Conservation (phyloP, 2,113 vertebrate species). For the Hippocampus mohnikei region DNA sequence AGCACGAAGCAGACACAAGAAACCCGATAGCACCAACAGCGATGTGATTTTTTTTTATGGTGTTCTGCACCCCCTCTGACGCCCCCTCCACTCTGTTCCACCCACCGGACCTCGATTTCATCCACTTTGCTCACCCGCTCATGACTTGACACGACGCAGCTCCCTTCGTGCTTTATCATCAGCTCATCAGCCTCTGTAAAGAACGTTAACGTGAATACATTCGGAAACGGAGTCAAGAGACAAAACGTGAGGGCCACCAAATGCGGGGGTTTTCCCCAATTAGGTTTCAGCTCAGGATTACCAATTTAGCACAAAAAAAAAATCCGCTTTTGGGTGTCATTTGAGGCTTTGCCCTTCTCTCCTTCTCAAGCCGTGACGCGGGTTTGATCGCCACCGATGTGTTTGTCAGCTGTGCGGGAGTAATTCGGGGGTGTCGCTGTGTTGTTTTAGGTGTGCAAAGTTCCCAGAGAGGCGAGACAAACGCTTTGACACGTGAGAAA, state of each 20-base stretch:
- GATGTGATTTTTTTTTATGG: conserved; percentile 57
- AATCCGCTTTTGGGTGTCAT: background rate
- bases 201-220: background rate
- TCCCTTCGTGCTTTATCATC: background rate
- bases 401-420: conserved; percentile 89
- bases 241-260: too few species aligned
- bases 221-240: too few species aligned
- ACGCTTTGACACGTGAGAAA: conserved; percentile 81
- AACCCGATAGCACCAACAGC: conserved; percentile 43
- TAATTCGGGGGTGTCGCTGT: conserved; percentile 74
- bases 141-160: background rate
- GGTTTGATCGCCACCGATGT: conserved; percentile 89
- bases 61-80: conserved; percentile 14
- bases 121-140: conserved; percentile 7
- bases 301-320: too few species aligned
- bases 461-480: conserved; percentile 75
- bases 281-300: too few species aligned
- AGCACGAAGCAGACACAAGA: conserved; percentile 32
- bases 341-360: conserved; percentile 23
- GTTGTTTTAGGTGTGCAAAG: conserved; percentile 89
- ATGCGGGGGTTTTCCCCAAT: too few species aligned
- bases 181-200: background rate
- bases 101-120: conserved; percentile 5
- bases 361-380: conserved; percentile 62
- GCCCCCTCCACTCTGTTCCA: conserved; percentile 3